Evolutionary conservation across 53 echinoderm and acorn worm species (phyloP), one percentile per base, ranked within the genome.

Genomic region (Hippasteria phrygiana): DNA sequence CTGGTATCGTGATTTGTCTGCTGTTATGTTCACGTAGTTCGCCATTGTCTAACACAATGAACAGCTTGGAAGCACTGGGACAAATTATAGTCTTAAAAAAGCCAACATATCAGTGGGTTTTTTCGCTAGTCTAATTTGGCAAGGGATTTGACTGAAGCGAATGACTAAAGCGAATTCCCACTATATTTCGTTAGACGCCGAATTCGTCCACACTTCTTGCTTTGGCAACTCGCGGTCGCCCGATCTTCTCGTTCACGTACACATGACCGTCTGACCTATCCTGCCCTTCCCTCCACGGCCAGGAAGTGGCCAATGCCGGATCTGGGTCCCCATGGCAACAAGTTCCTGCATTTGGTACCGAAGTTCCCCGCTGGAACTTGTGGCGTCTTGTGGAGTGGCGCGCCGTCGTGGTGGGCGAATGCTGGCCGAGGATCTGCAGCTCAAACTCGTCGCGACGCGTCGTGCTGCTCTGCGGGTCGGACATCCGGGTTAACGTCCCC

Each of bases 121-220:
- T n/a, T n/a, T n/a, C n/a, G n/a, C n/a, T n/a, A n/a, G n/a, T n/a
- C n/a, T n/a, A n/a, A n/a, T n/a, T n/a, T n/a, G n/a, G n/a, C n/a
- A n/a, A n/a, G n/a, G n/a, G n/a, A n/a, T n/a, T n/a, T n/a, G n/a
- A n/a, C n/a, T n/a, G n/a, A n/a, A n/a, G n/a, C n/a, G n/a, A n/a
- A n/a, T n/a, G n/a, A n/a, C n/a, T n/a, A n/a, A n/a, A n/a, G n/a
- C n/a, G n/a, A n/a, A n/a, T n/a, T n/a, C n/a, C n/a, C n/a, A n/a
- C n/a, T n/a, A n/a, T n/a, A 14, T 10, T 79, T 35, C 7, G 51
- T 85, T 71, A 85, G 13, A 80, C 71, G 65, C 89, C 89, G 71
- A 89, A 89, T 66, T 79, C 72, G 43, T 89, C 89, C 24, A 89
- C 89, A 55, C 89, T 89, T 55, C 89, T 89, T 1, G 89, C 89